phyloP scores from a whole-genome alignment of 1,140 invertebrate genomes.

The Nomia melanderi region DNA sequence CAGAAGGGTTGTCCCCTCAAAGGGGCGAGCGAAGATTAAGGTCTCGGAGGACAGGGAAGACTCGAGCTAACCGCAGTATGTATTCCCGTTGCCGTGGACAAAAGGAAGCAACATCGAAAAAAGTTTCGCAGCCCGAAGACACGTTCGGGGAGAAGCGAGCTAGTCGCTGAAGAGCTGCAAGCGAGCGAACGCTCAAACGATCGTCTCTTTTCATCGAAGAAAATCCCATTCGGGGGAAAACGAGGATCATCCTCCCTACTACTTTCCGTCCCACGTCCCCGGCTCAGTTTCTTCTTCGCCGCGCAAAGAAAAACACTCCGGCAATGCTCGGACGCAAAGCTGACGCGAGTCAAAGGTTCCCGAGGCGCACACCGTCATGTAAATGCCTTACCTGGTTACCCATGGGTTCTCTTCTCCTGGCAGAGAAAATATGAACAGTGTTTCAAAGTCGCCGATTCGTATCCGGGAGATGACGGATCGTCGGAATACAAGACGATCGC shows the following conservation, averaged over 20 bases:
- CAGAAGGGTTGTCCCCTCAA: not conserved
- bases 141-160: constrained; percentile 7
- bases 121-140: constrained; percentile 28
- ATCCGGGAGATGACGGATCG: too few relatives aligned
- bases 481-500: too few relatives aligned
- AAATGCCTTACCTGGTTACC: constrained; percentile 14
- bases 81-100: constrained; percentile 26
- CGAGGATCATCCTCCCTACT: too few relatives aligned
- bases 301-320: not conserved
- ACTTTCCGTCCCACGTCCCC: too few relatives aligned
- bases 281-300: not conserved
- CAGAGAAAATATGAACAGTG: too few relatives aligned
- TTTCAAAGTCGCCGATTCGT: too few relatives aligned
- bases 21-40: not conserved
- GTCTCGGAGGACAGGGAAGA: constrained; percentile 24
- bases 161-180: too few relatives aligned
- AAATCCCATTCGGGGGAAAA: not conserved
- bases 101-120: constrained; percentile 35
- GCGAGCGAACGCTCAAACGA: constrained; percentile 1
- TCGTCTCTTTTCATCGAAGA: constrained; percentile 15
- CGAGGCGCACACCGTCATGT: constrained; percentile 9
- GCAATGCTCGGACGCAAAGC: not conserved
- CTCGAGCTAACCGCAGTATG: constrained; percentile 48
- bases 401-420: not conserved
- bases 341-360: constrained; percentile 1